These are phyloP conservation scores for Mastacembelus armatus DNA, from an alignment of 2,797 vertebrate genomes.

Conservation along the genomic window DNA sequence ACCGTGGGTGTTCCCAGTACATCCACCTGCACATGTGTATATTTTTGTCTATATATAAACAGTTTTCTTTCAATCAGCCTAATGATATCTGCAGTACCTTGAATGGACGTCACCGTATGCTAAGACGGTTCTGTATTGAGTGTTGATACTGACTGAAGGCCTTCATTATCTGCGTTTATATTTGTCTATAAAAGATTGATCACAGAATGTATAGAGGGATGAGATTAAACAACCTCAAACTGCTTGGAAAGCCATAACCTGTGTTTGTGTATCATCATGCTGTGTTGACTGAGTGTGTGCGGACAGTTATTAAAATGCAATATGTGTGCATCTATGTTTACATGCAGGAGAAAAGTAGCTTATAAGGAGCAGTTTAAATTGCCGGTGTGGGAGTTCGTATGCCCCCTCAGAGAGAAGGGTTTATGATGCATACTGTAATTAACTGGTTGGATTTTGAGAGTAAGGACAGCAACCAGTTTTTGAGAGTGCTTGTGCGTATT, in stretches of 20 bases:
- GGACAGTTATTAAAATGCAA: constrained; percentile 31
- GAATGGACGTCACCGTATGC: constrained; percentile 65
- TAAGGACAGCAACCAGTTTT: constrained; percentile 4
- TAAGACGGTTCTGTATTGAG: constrained; percentile 59
- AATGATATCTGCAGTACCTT: constrained; percentile 70
- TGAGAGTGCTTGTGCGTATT: not conserved
- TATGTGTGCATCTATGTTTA: constrained; percentile 28
- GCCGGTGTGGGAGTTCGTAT: constrained; percentile 32
- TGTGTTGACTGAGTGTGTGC: constrained; percentile 49
- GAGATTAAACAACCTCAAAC: constrained; percentile 76
- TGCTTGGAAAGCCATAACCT: constrained; percentile 80
- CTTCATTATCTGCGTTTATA: constrained; percentile 78
- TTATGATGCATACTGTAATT: constrained; percentile 59
- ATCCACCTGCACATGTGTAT: constrained; percentile 78
- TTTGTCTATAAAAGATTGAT: constrained; percentile 78
- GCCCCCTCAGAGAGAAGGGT: constrained; percentile 48
- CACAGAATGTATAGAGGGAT: constrained; percentile 79
- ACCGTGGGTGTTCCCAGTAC: constrained; percentile 65
- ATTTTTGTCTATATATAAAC: constrained; percentile 80
- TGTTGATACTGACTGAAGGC: constrained; percentile 59
- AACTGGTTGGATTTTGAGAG: constrained; percentile 21
- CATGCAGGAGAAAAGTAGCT: constrained; percentile 37
- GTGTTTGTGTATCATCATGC: constrained; percentile 66
- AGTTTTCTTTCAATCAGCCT: constrained; percentile 67
- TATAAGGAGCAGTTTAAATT: constrained; percentile 44